These are phyloP conservation scores for Liasis olivaceus DNA, from an alignment of 2,797 vertebrate species.

Conservation along the genomic window DNA sequence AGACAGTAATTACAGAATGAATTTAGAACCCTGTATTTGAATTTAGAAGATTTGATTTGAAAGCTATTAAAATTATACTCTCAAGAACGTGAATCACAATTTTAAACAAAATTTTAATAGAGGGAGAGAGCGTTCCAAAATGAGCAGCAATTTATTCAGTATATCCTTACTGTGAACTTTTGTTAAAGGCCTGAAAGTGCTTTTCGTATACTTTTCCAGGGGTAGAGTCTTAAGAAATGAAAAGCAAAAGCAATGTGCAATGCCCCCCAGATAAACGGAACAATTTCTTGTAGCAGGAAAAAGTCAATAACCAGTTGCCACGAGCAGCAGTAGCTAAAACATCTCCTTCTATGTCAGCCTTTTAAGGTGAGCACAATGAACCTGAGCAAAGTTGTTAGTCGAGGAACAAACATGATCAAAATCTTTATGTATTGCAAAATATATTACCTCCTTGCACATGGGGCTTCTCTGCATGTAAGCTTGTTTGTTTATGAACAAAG, in stretches of 20 bases:
- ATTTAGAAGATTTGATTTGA: conserved; percentile 3
- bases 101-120: conserved; percentile 15
- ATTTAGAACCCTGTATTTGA: conserved; percentile 16
- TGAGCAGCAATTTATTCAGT: background rate
- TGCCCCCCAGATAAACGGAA: background rate
- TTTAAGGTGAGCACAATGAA: background rate
- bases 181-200: background rate
- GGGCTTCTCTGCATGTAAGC: background rate
- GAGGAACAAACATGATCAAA: background rate
- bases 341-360: background rate
- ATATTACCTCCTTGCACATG: background rate
- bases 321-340: background rate
- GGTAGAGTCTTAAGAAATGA: background rate
- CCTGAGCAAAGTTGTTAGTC: background rate
- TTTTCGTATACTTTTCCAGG: background rate
- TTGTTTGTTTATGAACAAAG: background rate
- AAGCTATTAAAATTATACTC: conserved; percentile 16
- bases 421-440: background rate
- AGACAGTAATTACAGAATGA: background rate
- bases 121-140: conserved; percentile 10
- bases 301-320: background rate
- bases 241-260: background rate
- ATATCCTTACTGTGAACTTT: background rate
- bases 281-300: background rate
- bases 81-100: conserved; percentile 1